Evolutionary conservation across 2,797 vertebrate genomes (phyloP).

Genomic region (Lacerta viridis): DNA sequence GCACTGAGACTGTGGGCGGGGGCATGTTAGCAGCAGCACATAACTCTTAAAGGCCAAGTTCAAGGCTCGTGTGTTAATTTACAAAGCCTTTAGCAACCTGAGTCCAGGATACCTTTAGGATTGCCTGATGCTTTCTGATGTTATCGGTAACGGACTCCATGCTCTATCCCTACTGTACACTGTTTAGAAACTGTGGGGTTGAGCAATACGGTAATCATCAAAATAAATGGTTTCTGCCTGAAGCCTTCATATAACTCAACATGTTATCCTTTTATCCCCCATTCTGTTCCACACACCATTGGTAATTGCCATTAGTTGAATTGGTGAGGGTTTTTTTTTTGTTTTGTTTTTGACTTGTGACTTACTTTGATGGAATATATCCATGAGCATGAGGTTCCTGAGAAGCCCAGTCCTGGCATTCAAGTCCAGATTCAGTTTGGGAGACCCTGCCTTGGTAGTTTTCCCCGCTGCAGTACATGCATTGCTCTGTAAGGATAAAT

Average conservation of each 20-base stretch:
- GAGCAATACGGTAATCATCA: too few species aligned
- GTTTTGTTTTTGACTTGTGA: not conserved
- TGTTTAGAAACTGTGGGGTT: too few species aligned
- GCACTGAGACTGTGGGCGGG: too few species aligned
- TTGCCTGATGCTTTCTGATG: too few species aligned
- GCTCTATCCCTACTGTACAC: too few species aligned
- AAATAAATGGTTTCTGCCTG: not conserved
- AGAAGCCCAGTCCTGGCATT: conserved; percentile 91
- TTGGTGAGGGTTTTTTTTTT: not conserved
- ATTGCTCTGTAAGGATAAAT: conserved; percentile 84
- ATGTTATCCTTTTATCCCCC: not conserved
- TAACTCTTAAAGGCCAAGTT: too few species aligned
- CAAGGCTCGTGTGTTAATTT: too few species aligned
- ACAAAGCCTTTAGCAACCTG: too few species aligned
- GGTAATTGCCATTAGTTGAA: fast-evolving
- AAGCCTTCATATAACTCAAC: not conserved
- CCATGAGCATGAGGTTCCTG: conserved; percentile 92
- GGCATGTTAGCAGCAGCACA: too few species aligned
- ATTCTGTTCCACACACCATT: not conserved
- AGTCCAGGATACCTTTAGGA: too few species aligned
- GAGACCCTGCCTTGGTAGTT: conserved; percentile 89
- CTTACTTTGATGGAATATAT: conserved; percentile 90
- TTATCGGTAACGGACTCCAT: too few species aligned
- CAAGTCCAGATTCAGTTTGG: conserved; percentile 82
- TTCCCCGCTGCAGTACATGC: conserved; percentile 94